Base-by-base conservation (phyloP, 2,888 invertebrate species). In the Orthosia cruda region DNA sequence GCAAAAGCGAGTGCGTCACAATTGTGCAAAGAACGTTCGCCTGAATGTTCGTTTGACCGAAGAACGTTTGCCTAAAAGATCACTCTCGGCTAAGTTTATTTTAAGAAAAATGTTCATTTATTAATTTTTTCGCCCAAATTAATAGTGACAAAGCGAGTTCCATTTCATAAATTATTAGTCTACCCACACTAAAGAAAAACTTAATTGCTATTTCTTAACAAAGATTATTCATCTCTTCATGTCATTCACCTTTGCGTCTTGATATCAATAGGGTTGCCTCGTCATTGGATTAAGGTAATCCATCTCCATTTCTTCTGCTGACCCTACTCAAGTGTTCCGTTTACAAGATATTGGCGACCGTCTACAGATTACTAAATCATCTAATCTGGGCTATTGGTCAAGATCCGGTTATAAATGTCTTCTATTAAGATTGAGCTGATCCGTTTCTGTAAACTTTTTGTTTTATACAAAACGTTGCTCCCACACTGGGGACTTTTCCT, bases 261-360 rank as follows among this genome's bases (percentile, higher is more conserved):
- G 47, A 61, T 71, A 67, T 54, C 54, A 50, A 54, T 71, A 65
- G 47, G 16, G 47, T 45, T 9, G 15, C 5, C 57, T 69, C n/a
- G 50, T 63, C 69, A 63, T 18, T 49, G 40, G 66, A 67, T 66
- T 61, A 67, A 0, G 52, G 40, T 74, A 70, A 81, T 78, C 67
- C 70, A 15, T 61, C 82, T 70, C 55, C 50, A 59, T 73, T 63
- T 16, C 66, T 3, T 50, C 47, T 52, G 3, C 67, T 66, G 69
- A 81, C 82, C 78, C 74, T 67, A 57, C 70, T 82, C 67, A 81
- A 18, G 18, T n/a, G 55, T 26, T 72, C 47, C 50, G 54, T 54
- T 64, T 58, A 69, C 62, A 67, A 73, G 50, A 49, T 52, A 61
- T 62, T n/a, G 15, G 20, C 54, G 55, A 13, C 54, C 54, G 58